Conservation (phyloP, 1,140 invertebrate genomes). For the Cephus cinctus region DNA sequence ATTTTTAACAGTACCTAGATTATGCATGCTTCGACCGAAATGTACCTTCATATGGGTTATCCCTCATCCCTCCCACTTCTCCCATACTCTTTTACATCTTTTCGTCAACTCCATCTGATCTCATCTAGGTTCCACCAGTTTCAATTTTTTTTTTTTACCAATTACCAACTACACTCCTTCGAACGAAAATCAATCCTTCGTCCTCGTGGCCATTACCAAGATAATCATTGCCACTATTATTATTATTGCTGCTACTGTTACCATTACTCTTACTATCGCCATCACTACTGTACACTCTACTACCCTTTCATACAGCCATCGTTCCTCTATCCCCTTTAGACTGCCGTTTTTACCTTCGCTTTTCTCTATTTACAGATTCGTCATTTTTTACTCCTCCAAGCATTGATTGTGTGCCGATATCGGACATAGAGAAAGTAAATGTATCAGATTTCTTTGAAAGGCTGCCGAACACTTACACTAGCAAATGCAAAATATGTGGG, state of each 20-base stretch:
- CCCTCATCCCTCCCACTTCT: neutral
- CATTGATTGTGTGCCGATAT: conserved; percentile 39
- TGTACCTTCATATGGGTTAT: neutral
- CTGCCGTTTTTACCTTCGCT: conserved; percentile 27
- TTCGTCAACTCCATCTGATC: too few species aligned
- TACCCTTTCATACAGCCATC: neutral
- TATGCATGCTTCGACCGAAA: neutral
- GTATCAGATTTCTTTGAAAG: conserved; percentile 42
- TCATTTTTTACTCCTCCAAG: conserved; percentile 43
- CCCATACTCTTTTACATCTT: neutral
- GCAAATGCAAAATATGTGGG: conserved; percentile 64
- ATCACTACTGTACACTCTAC: neutral
- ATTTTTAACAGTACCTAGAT: conserved; percentile 1
- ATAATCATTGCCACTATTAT: too few species aligned
- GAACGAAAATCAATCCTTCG: too few species aligned
- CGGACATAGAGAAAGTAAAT: conserved; percentile 39
- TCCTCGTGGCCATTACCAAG: too few species aligned
- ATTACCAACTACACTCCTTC: too few species aligned
- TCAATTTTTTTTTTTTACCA: too few species aligned
- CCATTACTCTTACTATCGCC: too few species aligned
- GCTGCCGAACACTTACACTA: conserved; percentile 38
- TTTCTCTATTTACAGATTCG: conserved; percentile 49
- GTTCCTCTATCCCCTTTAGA: neutral
- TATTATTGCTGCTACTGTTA: too few species aligned
- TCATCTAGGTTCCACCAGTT: too few species aligned